Conservation (phyloP, 2,888 invertebrate genomes). For the Antitype chi region DNA sequence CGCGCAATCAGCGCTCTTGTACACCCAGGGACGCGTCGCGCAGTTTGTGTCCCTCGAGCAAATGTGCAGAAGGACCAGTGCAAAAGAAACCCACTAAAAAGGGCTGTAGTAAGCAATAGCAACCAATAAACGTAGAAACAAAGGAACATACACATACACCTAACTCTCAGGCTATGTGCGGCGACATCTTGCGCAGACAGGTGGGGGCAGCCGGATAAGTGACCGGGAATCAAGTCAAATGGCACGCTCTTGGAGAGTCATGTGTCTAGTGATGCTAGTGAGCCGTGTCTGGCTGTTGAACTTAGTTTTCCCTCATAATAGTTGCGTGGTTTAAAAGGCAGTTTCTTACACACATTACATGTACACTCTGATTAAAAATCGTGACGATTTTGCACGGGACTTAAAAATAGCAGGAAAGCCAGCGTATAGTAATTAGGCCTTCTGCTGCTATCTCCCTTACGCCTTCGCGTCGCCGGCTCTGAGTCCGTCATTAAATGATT, state of each 20-base stretch:
- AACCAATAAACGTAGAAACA: neutral
- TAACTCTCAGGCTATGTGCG: neutral
- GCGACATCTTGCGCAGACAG: no score
- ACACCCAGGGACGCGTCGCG: slow-evolving; percentile 17
- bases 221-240: neutral
- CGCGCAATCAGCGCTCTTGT: slow-evolving; percentile 76
- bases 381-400: neutral
- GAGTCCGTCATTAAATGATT: slow-evolving; percentile 55
- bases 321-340: neutral
- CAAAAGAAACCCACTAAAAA: neutral
- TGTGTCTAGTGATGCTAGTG: neutral
- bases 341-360: no score
- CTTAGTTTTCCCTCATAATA: neutral
- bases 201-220: neutral
- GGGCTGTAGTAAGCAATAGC: no score
- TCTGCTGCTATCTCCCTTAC: slow-evolving; percentile 10
- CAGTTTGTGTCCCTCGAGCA: neutral
- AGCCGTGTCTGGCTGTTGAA: neutral
- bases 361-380: no score
- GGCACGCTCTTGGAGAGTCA: neutral
- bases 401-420: neutral
- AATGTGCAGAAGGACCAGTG: slow-evolving; percentile 26
- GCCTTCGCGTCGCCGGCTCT: neutral
- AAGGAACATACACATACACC: neutral
- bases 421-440: neutral